phyloP scores from a whole-genome alignment of 2,113 vertebrate genomes.

The Ailurus styani region DNA sequence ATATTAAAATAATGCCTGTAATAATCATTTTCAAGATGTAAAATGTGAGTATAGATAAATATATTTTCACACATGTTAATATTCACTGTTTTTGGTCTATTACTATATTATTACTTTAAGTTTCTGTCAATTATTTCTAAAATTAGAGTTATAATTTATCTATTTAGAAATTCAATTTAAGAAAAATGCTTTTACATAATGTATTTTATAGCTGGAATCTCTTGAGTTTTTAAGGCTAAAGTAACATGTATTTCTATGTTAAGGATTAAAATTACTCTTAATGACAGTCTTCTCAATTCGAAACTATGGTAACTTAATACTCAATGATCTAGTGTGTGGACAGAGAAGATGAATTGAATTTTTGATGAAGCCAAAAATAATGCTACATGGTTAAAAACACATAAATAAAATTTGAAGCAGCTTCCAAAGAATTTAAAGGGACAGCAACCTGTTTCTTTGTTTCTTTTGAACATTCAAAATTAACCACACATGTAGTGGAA shows the following conservation, averaged over 20 bases:
- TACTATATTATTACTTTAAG: neutral
- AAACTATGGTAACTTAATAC: neutral
- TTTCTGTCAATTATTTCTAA: neutral
- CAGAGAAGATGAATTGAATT: neutral
- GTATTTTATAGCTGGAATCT: neutral
- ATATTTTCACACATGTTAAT: neutral
- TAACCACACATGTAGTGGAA: neutral
- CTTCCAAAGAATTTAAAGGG: neutral
- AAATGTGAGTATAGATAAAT: neutral
- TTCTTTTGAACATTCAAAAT: neutral
- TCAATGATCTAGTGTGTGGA: neutral
- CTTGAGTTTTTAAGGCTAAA: neutral
- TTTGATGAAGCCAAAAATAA: neutral
- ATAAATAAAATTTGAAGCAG: neutral
- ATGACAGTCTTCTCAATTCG: neutral
- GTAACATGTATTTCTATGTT: neutral
- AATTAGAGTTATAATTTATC: neutral
- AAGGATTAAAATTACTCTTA: neutral
- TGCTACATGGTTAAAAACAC: neutral
- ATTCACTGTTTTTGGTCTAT: neutral
- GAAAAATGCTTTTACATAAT: neutral
- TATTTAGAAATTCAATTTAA: neutral
- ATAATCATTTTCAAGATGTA: neutral
- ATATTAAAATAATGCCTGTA: neutral
- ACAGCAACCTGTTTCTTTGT: neutral